Evolutionary conservation across 2,113 vertebrate species (phyloP), one percentile per base, ranked within the genome.

Genomic region (Amphiprion percula): DNA sequence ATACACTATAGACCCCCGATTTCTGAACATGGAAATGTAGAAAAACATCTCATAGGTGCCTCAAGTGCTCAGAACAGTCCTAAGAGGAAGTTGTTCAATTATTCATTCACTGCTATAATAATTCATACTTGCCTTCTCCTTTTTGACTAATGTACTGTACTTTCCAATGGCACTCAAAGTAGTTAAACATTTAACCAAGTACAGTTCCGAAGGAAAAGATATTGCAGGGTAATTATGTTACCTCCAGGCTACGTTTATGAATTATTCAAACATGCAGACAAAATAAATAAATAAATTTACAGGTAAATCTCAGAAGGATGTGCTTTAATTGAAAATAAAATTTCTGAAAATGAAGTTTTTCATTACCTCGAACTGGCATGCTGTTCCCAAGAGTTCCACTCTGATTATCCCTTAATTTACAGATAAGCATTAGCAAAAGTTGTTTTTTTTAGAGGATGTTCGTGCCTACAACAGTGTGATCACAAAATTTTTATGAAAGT

Each of bases 191-290:
- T 65, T 63, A 46, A 9, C 24, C 24, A 44, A 8, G 11, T 39
- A 0, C 17, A 77, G 12, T 44, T 84, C 21, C 61, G 5, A 23
- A 63, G 30, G 8, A 33, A 24, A 63, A 61, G 14, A 68, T 67
- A 41, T 14, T 62, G 2, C 23, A 26, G 21, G 8, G 19, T 11
- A 66, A n/a, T 74, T 74, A 33, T 82, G 41, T 41, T 72, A 26
- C 37, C 74, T 61, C 33, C 39, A 69, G 56, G 56, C 37, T 71
- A 65, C 1, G 1, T 39, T 50, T 33, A 69, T 55, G 19, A 80
- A 80, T 77, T 65, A 82, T 74, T 82, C 1, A 77, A 21, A 73
- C 16, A 19, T 65, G 26, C 46, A 58, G 47, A 65, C 26, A 53
- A 44, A 44, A 44, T 2, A 41, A 10, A 41, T 2, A 41, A 1